A percentile compares a stretch with the other conserved stretches of the same genome.
phyloP scores from a whole-genome alignment of 2,797 vertebrate species.

The Kryptolebias ocellatus region DNA sequence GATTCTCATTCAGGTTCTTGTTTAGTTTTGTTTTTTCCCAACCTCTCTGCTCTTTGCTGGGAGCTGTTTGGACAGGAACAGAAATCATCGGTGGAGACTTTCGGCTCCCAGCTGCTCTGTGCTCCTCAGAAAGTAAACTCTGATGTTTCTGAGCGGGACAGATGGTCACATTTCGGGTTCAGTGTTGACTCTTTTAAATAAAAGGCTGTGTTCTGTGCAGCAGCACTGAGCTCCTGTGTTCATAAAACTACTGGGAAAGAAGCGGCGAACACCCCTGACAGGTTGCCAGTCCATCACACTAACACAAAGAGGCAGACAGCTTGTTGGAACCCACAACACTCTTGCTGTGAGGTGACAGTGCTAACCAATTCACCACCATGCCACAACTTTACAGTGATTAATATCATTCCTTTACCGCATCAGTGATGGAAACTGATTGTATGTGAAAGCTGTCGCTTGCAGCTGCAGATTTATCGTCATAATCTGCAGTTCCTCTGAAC shows the following conservation, averaged over 20 bases:
- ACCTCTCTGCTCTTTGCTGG: constrained; percentile 11
- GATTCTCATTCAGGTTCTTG: constrained; percentile 1
- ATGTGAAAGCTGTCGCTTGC: background rate
- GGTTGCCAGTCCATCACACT: constrained; percentile 4
- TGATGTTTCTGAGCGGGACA: no score
- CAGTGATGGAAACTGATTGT: background rate
- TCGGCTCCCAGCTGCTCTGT: no score
- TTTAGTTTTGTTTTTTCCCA: constrained; percentile 1
- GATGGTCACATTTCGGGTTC: no score
- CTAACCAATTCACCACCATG: background rate
- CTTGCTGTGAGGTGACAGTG: constrained; percentile 8
- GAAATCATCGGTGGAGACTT: no score
- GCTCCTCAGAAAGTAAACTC: no score
- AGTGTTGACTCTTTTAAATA: background rate
- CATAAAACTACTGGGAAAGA: constrained; percentile 10
- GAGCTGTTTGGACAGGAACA: constrained; percentile 21
- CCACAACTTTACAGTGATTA: background rate
- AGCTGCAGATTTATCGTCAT: constrained; percentile 1
- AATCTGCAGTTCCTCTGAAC: background rate
- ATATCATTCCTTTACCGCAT: background rate
- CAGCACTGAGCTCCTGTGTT: background rate
- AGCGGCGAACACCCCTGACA: background rate
- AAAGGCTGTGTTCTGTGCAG: constrained; percentile 26
- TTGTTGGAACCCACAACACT: background rate
- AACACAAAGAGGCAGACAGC: constrained; percentile 2